These are phyloP conservation scores for Sialia sialis DNA, from an alignment of 2,113 vertebrate species.

Conservation along the genomic window DNA sequence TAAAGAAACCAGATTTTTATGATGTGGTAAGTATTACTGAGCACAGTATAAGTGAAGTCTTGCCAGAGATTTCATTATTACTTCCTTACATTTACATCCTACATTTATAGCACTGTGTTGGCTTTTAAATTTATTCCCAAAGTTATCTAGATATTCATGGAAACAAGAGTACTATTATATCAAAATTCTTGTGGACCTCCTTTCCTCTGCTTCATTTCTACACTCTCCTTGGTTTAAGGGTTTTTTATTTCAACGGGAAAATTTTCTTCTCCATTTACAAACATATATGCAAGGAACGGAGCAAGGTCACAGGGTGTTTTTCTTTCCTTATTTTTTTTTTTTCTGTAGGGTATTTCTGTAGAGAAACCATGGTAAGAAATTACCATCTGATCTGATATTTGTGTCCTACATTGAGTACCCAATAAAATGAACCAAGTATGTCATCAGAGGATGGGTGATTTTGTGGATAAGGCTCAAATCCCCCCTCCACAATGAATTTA, in stretches of 20 bases:
- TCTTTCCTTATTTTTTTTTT: neutral
- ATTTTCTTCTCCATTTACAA: neutral
- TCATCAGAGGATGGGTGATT: neutral
- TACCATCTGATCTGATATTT: neutral
- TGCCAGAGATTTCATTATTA: conserved; percentile 44
- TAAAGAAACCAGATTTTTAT: conserved; percentile 57
- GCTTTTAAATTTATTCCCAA: conserved; percentile 44
- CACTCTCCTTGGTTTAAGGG: neutral
- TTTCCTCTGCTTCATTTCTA: neutral
- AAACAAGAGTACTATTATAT: neutral
- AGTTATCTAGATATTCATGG: neutral
- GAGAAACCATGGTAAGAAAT: neutral
- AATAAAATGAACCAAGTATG: neutral
- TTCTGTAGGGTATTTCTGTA: neutral
- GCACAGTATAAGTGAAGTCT: conserved; percentile 15
- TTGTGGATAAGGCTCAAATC: neutral
- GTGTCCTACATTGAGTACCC: neutral
- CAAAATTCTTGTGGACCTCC: neutral
- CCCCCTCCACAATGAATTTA: neutral
- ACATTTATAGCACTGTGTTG: neutral
- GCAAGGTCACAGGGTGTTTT: neutral
- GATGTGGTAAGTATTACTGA: conserved; percentile 50
- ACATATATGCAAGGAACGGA: neutral
- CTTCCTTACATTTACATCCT: conserved; percentile 35
- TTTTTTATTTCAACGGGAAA: neutral